These are phyloP conservation scores for Choloepus hoffmanni DNA, from an alignment of 2,113 vertebrate species.

Conservation along the genomic window DNA sequence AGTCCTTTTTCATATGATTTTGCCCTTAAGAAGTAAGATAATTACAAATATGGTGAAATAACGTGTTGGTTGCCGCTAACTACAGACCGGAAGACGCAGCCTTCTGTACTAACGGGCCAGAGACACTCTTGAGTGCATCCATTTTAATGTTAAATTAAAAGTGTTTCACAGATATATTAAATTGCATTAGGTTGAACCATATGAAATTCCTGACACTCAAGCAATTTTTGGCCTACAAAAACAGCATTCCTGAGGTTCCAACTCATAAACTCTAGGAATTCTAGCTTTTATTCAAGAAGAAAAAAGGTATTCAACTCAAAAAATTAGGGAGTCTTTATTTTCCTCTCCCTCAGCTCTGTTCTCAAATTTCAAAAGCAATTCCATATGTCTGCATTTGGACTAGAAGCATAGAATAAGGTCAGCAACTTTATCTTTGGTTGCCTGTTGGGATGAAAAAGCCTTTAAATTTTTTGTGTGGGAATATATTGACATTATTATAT, in stretches of 20 bases:
- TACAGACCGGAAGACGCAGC: not conserved
- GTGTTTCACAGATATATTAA: not conserved
- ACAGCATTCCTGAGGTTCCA: not conserved
- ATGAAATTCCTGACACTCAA: not conserved
- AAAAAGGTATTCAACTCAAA: not conserved
- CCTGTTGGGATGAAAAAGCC: not conserved
- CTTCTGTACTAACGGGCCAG: not conserved
- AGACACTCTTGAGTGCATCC: not conserved
- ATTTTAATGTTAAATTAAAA: not conserved
- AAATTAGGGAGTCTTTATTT: not conserved
- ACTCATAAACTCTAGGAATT: not conserved
- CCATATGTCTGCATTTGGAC: not conserved
- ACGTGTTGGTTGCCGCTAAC: not conserved
- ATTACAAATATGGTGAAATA: not conserved
- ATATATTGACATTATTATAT: not conserved
- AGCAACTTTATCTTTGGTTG: not conserved
- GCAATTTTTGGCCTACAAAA: not conserved
- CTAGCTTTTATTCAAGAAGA: conserved; percentile 20
- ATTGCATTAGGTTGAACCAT: not conserved
- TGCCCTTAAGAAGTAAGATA: conserved; percentile 28
- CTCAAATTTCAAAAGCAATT: not conserved
- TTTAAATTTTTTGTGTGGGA: not conserved
- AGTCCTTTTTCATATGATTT: not conserved
- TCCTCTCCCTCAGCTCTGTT: not conserved
- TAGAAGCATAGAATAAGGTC: not conserved